Percentiles rank a stretch among this genome's conserved stretches.
phyloP scores from a whole-genome alignment of 2,888 invertebrate species.

The Apeira syringaria region DNA sequence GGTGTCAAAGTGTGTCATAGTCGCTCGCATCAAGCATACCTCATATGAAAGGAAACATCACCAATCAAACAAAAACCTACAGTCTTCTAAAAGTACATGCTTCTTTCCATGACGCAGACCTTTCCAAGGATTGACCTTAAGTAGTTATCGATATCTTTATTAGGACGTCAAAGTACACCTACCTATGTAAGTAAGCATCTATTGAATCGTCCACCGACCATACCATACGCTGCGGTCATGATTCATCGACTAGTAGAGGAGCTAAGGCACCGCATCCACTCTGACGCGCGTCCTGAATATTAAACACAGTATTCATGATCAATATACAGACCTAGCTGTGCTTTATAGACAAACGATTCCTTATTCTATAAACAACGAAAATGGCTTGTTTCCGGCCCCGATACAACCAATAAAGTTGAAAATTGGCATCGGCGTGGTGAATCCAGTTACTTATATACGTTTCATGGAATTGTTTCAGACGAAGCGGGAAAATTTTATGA shows the following conservation, averaged over 20 bases:
- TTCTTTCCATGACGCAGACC: background rate
- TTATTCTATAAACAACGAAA: conserved; percentile 8
- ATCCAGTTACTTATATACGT: background rate
- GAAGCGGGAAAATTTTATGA: background rate
- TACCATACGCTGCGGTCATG: conserved; percentile 7
- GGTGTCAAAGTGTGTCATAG: no score
- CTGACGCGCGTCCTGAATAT: conserved; percentile 57
- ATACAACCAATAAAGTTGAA: conserved; percentile 7
- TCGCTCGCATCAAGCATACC: no score
- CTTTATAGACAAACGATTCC: conserved; percentile 15
- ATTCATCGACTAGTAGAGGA: conserved; percentile 40
- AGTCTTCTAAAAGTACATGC: no score
- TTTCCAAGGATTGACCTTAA: background rate
- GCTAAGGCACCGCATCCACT: conserved; percentile 40
- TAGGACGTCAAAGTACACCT: background rate
- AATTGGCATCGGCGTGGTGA: background rate
- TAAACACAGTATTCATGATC: conserved; percentile 41
- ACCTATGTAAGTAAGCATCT: background rate
- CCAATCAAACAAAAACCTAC: no score
- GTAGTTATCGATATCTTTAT: conserved; percentile 1
- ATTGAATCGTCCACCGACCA: background rate
- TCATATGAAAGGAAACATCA: no score
- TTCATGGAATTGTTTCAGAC: conserved; percentile 1
- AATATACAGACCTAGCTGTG: background rate
- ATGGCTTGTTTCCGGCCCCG: conserved; percentile 19